phyloP scores from a whole-genome alignment of 1,140 invertebrate genomes.

The Drosophila insularis region DNA sequence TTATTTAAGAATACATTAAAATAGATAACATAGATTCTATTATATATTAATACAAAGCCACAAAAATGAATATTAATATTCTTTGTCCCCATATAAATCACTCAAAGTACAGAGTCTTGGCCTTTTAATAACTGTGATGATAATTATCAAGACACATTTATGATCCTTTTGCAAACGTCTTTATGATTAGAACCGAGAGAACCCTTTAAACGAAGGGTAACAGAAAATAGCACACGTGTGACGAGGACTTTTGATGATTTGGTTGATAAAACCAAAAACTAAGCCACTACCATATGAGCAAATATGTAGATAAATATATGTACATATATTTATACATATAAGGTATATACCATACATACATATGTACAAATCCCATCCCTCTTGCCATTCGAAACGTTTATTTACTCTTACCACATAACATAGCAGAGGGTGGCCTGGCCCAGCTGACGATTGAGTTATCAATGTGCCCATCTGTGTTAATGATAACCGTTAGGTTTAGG shows the following conservation, averaged over 20 bases:
- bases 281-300: constrained; percentile 45
- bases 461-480: constrained; percentile 57
- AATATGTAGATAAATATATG: constrained; percentile 38
- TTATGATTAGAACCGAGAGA: neutral
- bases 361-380: neutral
- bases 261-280: constrained; percentile 41
- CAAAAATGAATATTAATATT: too few relatives aligned
- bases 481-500: constrained; percentile 39
- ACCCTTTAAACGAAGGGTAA: neutral
- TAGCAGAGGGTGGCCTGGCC: constrained; percentile 15
- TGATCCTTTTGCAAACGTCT: too few relatives aligned
- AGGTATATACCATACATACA: too few relatives aligned
- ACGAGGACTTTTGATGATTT: constrained; percentile 13
- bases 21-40: too few relatives aligned
- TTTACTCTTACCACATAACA: constrained; percentile 14
- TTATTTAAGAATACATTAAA: too few relatives aligned
- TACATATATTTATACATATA: too few relatives aligned
- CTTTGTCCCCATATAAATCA: too few relatives aligned
- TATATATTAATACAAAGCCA: too few relatives aligned
- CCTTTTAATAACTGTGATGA: too few relatives aligned
- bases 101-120: too few relatives aligned
- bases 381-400: constrained; percentile 13
- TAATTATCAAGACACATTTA: too few relatives aligned
- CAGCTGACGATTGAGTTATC: constrained; percentile 53
- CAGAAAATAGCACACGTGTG: constrained; percentile 3